Conservation (phyloP, 2,888 invertebrate genomes). For the Drosophila kambysellisi region DNA sequence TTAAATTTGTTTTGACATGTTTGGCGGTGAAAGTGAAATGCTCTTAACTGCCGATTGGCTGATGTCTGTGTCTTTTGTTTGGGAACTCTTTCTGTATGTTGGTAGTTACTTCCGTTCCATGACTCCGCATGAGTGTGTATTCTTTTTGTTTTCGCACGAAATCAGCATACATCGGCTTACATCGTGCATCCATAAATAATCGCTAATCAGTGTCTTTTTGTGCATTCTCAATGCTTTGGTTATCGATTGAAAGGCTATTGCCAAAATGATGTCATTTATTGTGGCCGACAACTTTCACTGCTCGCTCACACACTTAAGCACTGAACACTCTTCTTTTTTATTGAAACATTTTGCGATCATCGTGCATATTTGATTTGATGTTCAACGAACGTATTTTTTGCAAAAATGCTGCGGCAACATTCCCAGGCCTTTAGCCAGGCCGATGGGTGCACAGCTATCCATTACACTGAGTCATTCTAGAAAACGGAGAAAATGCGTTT, state of each 20-base stretch:
- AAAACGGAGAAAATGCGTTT: conserved; percentile 15
- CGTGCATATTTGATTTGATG: conserved; percentile 56
- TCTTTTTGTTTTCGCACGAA: conserved; percentile 54
- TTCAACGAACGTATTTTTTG: conserved; percentile 20
- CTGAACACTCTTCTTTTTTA: conserved; percentile 24
- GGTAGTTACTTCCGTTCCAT: conserved; percentile 59
- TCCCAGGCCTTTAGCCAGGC: background rate
- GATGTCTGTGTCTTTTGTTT: conserved; percentile 27
- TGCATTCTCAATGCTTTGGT: conserved; percentile 32
- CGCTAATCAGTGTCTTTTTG: background rate
- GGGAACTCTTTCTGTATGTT: conserved; percentile 15
- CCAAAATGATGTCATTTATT: conserved; percentile 78
- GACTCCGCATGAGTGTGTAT: conserved; percentile 59
- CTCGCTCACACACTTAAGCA: conserved; percentile 49
- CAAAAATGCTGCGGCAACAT: conserved; percentile 18
- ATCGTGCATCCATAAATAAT: conserved; percentile 46
- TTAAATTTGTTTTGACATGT: conserved; percentile 78
- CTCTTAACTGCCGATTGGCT: conserved; percentile 49
- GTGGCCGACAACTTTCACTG: conserved; percentile 72
- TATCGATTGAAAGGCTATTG: conserved; percentile 59
- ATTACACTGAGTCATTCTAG: conserved; percentile 26
- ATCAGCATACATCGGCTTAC: conserved; percentile 34
- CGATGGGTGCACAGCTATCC: background rate
- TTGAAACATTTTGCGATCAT: conserved; percentile 30
- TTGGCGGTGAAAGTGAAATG: conserved; percentile 82